These are phyloP conservation scores for Leptura quadrifasciata DNA, from an alignment of 2,888 invertebrate genomes.

Conservation along the genomic window DNA sequence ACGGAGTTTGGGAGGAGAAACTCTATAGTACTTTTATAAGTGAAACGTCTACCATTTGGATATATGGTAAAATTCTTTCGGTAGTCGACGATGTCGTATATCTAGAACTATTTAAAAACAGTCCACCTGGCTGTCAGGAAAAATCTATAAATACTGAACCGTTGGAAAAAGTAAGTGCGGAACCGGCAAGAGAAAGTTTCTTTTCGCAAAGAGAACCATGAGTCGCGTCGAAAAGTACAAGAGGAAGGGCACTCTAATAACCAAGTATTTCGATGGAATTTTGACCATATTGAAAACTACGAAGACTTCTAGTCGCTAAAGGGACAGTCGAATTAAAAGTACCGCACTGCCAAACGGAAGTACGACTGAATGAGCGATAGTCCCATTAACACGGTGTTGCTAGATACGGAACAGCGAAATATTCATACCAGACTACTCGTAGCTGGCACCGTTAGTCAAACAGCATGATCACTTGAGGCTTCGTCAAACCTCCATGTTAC, in stretches of 20 bases:
- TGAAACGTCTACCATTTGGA: conserved; percentile 56
- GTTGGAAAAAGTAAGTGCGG: conserved; percentile 79
- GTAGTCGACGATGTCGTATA: conserved; percentile 85
- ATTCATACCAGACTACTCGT: conserved; percentile 81
- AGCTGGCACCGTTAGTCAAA: conserved; percentile 80
- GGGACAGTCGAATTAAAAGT: conserved; percentile 78
- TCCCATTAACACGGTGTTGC: conserved; percentile 90
- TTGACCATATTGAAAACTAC: conserved; percentile 62
- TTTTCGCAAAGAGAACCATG: conserved; percentile 77
- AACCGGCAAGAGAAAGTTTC: conserved; percentile 84
- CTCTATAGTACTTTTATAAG: conserved; percentile 75
- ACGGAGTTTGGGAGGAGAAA: conserved; percentile 79
- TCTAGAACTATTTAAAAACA: conserved; percentile 76
- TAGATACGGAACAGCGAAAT: conserved; percentile 88
- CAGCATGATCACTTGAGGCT: too few species aligned
- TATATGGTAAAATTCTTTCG: conserved; percentile 81
- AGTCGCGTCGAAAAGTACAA: conserved; percentile 56
- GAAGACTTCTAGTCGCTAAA: conserved; percentile 70
- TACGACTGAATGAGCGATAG: conserved; percentile 79
- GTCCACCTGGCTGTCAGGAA: conserved; percentile 32
- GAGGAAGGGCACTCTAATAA: conserved; percentile 58
- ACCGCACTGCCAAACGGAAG: conserved; percentile 89
- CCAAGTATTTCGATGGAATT: conserved; percentile 51
- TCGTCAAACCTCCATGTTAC: conserved; percentile 90
- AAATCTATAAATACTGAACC: conserved; percentile 78